phyloP scores from a whole-genome alignment of 2,113 vertebrate genomes.

The Clarias macrocephalus region DNA sequence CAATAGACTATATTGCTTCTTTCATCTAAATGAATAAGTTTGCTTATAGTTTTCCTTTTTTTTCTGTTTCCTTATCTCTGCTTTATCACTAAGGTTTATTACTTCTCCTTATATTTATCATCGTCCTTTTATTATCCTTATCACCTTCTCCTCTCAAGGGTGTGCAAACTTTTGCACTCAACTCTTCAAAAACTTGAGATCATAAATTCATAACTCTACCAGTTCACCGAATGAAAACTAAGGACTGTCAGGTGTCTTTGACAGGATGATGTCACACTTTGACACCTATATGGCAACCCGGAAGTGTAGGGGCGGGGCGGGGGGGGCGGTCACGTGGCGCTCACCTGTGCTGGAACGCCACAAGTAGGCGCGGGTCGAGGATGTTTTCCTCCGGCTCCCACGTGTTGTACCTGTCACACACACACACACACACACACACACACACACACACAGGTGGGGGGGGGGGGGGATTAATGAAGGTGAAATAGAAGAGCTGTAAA shows the following conservation, averaged over 20 bases:
- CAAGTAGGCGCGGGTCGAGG: conserved; percentile 49
- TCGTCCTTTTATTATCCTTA: neutral
- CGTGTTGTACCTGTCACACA: conserved; percentile 47
- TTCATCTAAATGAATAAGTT: neutral
- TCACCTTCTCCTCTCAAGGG: neutral
- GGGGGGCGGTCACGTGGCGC: neutral
- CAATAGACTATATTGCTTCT: neutral
- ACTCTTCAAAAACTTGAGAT: neutral
- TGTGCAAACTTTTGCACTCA: neutral
- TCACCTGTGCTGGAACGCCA: conserved; percentile 48
- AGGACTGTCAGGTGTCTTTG: neutral
- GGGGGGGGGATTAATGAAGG: neutral
- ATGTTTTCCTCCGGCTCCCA: conserved; percentile 55
- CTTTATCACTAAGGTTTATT: neutral
- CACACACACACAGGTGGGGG: neutral
- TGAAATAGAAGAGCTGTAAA: too few species aligned
- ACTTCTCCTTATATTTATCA: neutral
- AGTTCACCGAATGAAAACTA: neutral
- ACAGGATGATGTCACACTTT: neutral
- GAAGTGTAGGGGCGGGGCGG: neutral
- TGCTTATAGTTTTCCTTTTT: neutral
- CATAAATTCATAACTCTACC: neutral
- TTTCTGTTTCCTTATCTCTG: neutral
- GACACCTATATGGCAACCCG: neutral
- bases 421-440: neutral